Conservation (phyloP, 1,140 invertebrate genomes). For the Epicauta chinensis region DNA sequence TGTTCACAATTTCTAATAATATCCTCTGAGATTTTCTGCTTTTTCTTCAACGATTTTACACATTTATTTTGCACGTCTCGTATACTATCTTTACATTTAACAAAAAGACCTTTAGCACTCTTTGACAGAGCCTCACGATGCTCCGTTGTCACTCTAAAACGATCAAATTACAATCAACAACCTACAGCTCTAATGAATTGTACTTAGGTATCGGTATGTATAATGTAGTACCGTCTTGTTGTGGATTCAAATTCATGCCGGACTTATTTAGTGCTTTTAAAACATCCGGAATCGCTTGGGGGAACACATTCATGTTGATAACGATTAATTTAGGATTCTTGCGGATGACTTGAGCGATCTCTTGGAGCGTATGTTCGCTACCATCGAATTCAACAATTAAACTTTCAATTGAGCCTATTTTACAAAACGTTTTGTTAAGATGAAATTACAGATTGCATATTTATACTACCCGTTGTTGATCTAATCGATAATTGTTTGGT, state of each 20-base stretch:
- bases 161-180: background rate
- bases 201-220: constrained; percentile 85
- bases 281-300: constrained; percentile 74
- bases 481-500: constrained; percentile 69
- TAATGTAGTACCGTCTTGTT: constrained; percentile 86
- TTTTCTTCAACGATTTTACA: constrained; percentile 62
- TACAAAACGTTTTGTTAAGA: constrained; percentile 10
- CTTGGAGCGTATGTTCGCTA: constrained; percentile 76
- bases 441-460: background rate
- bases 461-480: constrained; percentile 52
- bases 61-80: constrained; percentile 71
- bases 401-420: constrained; percentile 67
- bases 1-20: constrained; percentile 55
- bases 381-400: constrained; percentile 70
- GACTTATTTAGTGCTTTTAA: constrained; percentile 68
- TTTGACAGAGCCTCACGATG: constrained; percentile 81
- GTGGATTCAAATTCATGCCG: constrained; percentile 89
- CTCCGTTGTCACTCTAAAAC: constrained; percentile 77
- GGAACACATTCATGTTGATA: constrained; percentile 75
- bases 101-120: constrained; percentile 76
- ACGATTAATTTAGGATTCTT: constrained; percentile 83
- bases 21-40: constrained; percentile 61
- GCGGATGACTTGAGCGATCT: constrained; percentile 79
- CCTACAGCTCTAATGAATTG: constrained; percentile 29
- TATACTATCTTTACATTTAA: constrained; percentile 73